Base-by-base conservation (phyloP, 2,888 invertebrate genomes). In the Drosophila multiciliata region DNA sequence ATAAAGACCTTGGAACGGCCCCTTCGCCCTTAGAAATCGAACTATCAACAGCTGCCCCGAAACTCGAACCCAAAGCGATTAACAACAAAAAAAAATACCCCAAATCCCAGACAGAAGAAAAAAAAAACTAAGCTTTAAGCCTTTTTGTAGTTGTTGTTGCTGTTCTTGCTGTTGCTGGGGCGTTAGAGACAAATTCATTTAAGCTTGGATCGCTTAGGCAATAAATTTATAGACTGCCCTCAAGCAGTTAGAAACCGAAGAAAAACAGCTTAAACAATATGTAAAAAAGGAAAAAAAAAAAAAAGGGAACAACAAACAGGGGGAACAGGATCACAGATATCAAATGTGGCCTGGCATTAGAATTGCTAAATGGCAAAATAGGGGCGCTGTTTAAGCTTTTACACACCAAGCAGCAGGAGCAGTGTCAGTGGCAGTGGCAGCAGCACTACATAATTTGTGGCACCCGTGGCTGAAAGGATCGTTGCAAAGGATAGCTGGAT, bases 181-280 rank as follows among this genome's bases (percentile, higher is more conserved):
- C 80, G 88, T 89, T 89, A 90, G 86, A 89, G 90, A 89, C 90
- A 89, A 90, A 90, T 89, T 89, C 84, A 89, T 90, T 86, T 86
- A 75, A 79, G 63, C 76, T 60, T 48, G 57, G 62, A 75, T 60
- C 77, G 81, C 80, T 85, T 84, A 79, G 87, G 80, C 90, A 80
- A 84, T 81, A 90, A 91, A 91, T 90, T 90, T 90, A 90, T 90
- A 90, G 90, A 90, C 89, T 91, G 85, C 76, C 84, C 75, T 59
- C 54, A 11, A 66, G 71, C 68, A 63, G 48, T 70, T 73, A 66
- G 62, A 61, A 78, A 62, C 67, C 73, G 61, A 71, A 70, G 57
- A 66, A 35, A 55, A 33, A 49, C 29, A 35, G 42, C 57, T 45
- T 48, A 33, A 53, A 29, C 26, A 8, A 35, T 11, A 32, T 7